Base-by-base conservation (phyloP, 2,113 vertebrate genomes). In the Triplophysa dalaica region DNA sequence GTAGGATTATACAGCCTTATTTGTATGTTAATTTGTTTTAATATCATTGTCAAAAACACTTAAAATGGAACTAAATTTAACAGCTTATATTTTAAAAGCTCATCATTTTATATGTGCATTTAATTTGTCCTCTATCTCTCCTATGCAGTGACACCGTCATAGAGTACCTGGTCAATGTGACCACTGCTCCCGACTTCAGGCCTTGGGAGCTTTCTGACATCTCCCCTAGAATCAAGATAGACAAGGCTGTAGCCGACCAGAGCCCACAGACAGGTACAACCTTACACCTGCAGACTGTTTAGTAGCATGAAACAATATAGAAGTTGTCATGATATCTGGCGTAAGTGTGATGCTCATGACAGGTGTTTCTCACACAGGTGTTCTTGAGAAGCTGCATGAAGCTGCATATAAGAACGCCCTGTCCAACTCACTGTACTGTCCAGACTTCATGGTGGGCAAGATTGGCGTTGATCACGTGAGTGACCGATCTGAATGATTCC, bases 351-450 rank as follows among this genome's bases (percentile, higher is more conserved):
- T 17, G 11, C 24, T 63, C 24, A 24, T 48, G 14, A 60, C 1
- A 45, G 56, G 60, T 83, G 14, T 21, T 66, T 63, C n/a, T 54
- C 0, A 22, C 11, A 9, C 81, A 98, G 97, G 88, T 86, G 86
- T 98, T 68, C 88, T 99, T 83, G 97, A 99, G 87, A 96, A 95
- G 81, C 82, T 99, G 85, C 97, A 92, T 70, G 89, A 89, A 75
- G 91, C 87, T 12, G 90, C 90, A 0, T 92, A 91, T 72, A 92
- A 91, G 83, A 91, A 89, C 0, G 70, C 86, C 29, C 89, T 98
- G 82, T 92, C 93, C 84, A 98, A 98, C 86, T 93, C 97, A 12
- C 88, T 99, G 66, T 98, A 96, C 82, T 98, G 96, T 86, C 97
- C 97, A 62, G 93, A 95, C 81, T 94, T 94, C 82, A 91, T 87